Percentiles rank a stretch among this genome's conserved stretches.
Conservation (phyloP, 2,888 invertebrate genomes). For the Drosophila helvetica region DNA sequence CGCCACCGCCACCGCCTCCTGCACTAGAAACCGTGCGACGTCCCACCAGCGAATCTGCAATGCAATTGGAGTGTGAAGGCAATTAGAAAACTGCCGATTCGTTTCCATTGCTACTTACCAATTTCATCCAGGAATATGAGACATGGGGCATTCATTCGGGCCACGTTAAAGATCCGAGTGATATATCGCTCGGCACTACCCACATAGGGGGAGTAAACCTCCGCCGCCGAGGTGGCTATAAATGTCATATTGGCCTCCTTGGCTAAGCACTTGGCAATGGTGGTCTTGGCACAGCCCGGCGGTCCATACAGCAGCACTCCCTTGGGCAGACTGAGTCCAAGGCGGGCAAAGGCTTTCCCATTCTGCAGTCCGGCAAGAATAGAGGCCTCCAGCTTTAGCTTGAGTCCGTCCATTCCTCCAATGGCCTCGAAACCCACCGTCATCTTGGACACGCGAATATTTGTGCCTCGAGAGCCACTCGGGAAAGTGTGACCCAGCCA, state of each 20-base stretch:
- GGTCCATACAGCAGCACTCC: slow-evolving; percentile 87
- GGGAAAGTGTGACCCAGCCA: slow-evolving; percentile 64
- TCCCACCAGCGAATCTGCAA: slow-evolving; percentile 85
- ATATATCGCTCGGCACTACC: slow-evolving; percentile 87
- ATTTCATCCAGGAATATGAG: slow-evolving; percentile 88
- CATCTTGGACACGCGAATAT: slow-evolving; percentile 83
- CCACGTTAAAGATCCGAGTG: slow-evolving; percentile 86
- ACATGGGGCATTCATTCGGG: slow-evolving; percentile 86
- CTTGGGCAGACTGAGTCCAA: slow-evolving; percentile 86
- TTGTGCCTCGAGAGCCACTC: slow-evolving; percentile 84
- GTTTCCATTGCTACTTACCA: slow-evolving; percentile 75
- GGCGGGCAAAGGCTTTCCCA: slow-evolving; percentile 85
- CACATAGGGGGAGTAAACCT: slow-evolving; percentile 87
- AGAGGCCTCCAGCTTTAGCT: slow-evolving; percentile 85
- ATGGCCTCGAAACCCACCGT: slow-evolving; percentile 84
- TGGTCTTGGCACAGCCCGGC: slow-evolving; percentile 88
- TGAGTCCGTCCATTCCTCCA: slow-evolving; percentile 86
- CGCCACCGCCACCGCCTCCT: slow-evolving; percentile 61
- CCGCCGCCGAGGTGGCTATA: slow-evolving; percentile 86
- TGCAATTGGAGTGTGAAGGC: background rate
- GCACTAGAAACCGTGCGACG: slow-evolving; percentile 71
- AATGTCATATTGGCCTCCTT: slow-evolving; percentile 85
- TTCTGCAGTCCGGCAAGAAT: slow-evolving; percentile 86
- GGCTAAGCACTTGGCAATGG: slow-evolving; percentile 86
- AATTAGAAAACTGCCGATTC: background rate